Percentiles rank a stretch among this genome's conserved stretches.
phyloP scores from a whole-genome alignment of 2,797 vertebrate species.

The Pangasius mekongensis region DNA sequence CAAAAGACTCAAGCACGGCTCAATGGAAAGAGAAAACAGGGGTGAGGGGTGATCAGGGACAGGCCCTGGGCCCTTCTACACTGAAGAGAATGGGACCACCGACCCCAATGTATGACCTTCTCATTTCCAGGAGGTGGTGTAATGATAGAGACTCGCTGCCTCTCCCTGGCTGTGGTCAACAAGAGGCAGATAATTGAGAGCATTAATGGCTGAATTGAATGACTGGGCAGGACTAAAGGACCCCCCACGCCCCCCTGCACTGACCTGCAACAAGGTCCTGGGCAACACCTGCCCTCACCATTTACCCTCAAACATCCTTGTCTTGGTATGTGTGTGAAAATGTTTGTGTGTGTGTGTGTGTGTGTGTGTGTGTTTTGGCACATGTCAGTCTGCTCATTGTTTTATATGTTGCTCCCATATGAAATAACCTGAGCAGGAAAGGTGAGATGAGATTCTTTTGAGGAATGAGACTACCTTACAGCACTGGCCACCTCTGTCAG shows the following conservation, averaged over 20 bases:
- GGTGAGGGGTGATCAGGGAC: slow-evolving; percentile 10
- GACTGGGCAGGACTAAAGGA: slow-evolving; percentile 66
- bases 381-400: slow-evolving; percentile 11
- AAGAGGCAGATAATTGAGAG: slow-evolving; percentile 71
- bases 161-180: slow-evolving; percentile 66
- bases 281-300: slow-evolving; percentile 47
- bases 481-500: slow-evolving; percentile 68
- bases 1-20: slow-evolving; percentile 52
- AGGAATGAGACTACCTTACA: slow-evolving; percentile 65
- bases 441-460: slow-evolving; percentile 58
- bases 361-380: not conserved
- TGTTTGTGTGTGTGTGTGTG: not conserved
- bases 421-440: slow-evolving; percentile 63
- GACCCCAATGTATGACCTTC: slow-evolving; percentile 77
- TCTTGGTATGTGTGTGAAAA: slow-evolving; percentile 7
- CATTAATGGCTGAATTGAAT: slow-evolving; percentile 71
- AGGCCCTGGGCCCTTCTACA: slow-evolving; percentile 59
- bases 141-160: slow-evolving; percentile 72
- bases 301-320: slow-evolving; percentile 28
- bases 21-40: slow-evolving; percentile 36
- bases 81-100: slow-evolving; percentile 77
- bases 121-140: slow-evolving; percentile 78
- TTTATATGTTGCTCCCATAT: slow-evolving; percentile 60
- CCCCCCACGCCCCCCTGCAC: not conserved
- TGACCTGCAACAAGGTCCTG: slow-evolving; percentile 17